Evolutionary conservation across 2,113 vertebrate genomes (phyloP).

Genomic region (Spheniscus mendiculus): DNA sequence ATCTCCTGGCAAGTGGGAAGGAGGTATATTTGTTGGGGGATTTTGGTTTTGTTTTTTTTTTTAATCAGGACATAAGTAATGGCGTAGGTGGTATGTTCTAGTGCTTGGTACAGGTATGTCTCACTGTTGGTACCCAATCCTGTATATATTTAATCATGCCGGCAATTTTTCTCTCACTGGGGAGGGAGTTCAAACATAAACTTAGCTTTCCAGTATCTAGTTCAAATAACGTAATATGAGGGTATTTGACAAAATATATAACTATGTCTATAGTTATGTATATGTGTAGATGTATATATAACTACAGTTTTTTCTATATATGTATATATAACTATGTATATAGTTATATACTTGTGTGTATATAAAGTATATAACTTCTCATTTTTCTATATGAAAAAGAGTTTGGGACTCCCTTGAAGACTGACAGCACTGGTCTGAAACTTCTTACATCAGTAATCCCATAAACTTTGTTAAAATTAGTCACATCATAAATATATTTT

Average conservation of each 20-base stretch:
- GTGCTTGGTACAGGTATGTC: background rate
- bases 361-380: background rate
- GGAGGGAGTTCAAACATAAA: background rate
- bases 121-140: background rate
- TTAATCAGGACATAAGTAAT: background rate
- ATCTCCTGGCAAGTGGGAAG: background rate
- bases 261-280: background rate
- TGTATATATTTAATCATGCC: background rate
- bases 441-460: background rate
- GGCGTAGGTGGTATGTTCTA: background rate
- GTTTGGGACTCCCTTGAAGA: background rate
- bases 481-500: background rate
- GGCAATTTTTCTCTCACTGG: background rate
- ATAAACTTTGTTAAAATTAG: background rate
- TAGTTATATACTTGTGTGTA: background rate
- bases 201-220: background rate
- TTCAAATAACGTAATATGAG: background rate
- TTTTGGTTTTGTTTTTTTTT: background rate
- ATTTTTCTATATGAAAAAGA: background rate
- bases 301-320: background rate
- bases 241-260: background rate
- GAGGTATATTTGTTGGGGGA: background rate
- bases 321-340: background rate
- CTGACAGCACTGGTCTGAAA: background rate
- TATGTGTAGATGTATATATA: too few species aligned